These are phyloP conservation scores for Microcebus tavaratra DNA, from an alignment of 2,113 vertebrate genomes.

Conservation along the genomic window DNA sequence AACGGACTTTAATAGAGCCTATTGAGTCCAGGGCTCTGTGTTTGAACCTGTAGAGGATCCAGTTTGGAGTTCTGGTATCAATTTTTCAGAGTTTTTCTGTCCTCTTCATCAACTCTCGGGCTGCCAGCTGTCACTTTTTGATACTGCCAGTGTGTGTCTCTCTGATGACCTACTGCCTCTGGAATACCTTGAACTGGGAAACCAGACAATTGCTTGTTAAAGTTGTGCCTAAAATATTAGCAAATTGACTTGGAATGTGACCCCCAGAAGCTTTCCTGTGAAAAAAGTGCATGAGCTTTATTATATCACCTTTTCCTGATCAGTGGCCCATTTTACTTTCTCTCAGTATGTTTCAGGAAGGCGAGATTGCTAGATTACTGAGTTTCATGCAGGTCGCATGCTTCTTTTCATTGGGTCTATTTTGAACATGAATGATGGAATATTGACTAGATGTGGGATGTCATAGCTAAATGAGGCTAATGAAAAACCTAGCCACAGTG, in stretches of 20 bases:
- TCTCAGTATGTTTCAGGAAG: slow-evolving; percentile 2
- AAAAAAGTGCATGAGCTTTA: background rate
- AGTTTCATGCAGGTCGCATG: background rate
- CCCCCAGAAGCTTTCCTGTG: background rate
- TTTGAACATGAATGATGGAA: slow-evolving; percentile 8
- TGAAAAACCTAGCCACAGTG: background rate
- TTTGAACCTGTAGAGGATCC: background rate
- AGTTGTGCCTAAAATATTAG: slow-evolving; percentile 56
- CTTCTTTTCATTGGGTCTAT: background rate
- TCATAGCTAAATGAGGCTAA: background rate
- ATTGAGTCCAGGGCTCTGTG: slow-evolving; percentile 6
- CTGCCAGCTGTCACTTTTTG: slow-evolving; percentile 16
- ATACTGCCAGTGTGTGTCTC: background rate
- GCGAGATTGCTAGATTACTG: background rate
- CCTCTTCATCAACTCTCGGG: slow-evolving; percentile 26
- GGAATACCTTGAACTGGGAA: slow-evolving; percentile 24
- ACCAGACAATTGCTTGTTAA: slow-evolving; percentile 33
- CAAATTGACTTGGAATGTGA: slow-evolving; percentile 32
- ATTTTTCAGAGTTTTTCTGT: slow-evolving; percentile 57
- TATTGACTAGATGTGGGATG: background rate
- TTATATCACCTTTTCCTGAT: background rate
- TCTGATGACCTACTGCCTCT: background rate
- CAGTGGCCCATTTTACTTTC: background rate
- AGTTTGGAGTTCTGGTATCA: slow-evolving; percentile 37
- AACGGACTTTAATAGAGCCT: slow-evolving; percentile 51